Base-by-base conservation (phyloP, 2,113 vertebrate genomes). In the Formicarius rufipectus region DNA sequence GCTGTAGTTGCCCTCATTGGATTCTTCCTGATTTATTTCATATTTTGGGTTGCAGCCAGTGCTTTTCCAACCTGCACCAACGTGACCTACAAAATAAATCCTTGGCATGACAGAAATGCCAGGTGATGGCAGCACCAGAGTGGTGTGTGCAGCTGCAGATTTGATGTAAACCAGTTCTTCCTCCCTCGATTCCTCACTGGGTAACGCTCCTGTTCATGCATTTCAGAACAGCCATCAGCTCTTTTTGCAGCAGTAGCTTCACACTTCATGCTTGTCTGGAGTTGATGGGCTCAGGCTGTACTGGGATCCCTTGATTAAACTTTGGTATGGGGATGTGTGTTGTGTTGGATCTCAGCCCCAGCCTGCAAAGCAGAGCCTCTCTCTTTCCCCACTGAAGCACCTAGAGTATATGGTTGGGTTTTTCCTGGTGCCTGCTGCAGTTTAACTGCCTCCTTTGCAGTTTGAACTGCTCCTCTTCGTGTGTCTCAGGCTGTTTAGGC, bases 401-500 rank as follows among this genome's bases (percentile, higher is more conserved):
- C 71, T 40, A 64, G 58, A 69, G 47, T 85, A 83, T 87, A 95
- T 69, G 94, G 49, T 69, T 85, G 42, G 37, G 27, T 19, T 17
- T 47, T 49, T 64, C 12, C 14, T 12, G 49, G 81, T 12, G 25
- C 82, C 79, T 84, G 45, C 83, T 84, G 69, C 85, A 78, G 80
- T 90, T 97, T 92, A 91, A 80, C 91, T 90, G 40, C 62, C 27
- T 92, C 71, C 85, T 94, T 75, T 72, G n/a, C 79, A 86, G 77
- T 93, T 96, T 93, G 89, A 96, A 82, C 42, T 74, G 40, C 86
- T 91, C 67, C 24, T 96, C 71, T 93, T 73, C 76, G 35, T 0
- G 0, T 49, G 37, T 73, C 58, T 75, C 52, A 68, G 53, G 35
- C 66, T 93, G n/a, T 75, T 93, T 56, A 82, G 66, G 66, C 40